Evolutionary conservation across 2,113 vertebrate genomes (phyloP).

Genomic region (Phyllostomus discolor): DNA sequence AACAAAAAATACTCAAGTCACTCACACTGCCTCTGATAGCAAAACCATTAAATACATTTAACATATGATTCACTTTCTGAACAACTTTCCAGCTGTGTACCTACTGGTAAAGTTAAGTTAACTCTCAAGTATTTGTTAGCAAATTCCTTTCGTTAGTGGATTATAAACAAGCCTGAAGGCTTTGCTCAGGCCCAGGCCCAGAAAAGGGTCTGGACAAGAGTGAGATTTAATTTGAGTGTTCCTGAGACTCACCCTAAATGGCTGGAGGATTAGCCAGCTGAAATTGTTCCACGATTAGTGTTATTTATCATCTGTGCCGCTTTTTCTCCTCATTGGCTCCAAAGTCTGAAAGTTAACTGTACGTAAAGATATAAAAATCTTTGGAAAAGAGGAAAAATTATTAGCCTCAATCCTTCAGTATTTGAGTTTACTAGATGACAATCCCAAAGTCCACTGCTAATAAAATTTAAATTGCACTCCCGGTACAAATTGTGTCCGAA

Average conservation of each 20-base stretch:
- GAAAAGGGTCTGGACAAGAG: conserved; percentile 16
- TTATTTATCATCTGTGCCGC: conserved; percentile 34
- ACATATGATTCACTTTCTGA: conserved; percentile 25
- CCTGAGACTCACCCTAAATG: not conserved
- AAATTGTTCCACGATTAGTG: conserved; percentile 17
- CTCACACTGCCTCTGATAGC: not conserved
- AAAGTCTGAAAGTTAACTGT: conserved; percentile 26
- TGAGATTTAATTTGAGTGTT: conserved; percentile 35
- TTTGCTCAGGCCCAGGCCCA: conserved; percentile 2
- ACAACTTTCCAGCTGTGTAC: conserved; percentile 23
- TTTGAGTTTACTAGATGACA: conserved; percentile 38
- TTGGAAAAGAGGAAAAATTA: conserved; percentile 4
- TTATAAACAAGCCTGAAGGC: conserved; percentile 59
- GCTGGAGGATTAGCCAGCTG: conserved; percentile 10
- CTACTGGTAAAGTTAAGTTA: conserved; percentile 22
- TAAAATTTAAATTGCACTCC: not conserved
- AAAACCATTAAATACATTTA: conserved; percentile 38
- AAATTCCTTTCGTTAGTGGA: conserved; percentile 30
- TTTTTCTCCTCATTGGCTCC: conserved; percentile 34
- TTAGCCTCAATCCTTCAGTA: conserved; percentile 3
- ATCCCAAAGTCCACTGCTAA: not conserved
- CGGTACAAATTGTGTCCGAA: not conserved
- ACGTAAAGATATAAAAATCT: not conserved
- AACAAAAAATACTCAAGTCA: not conserved
- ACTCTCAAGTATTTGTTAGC: conserved; percentile 41